Base-by-base conservation (phyloP, 1,140 invertebrate genomes). In the Tetramorium parvispinum region DNA sequence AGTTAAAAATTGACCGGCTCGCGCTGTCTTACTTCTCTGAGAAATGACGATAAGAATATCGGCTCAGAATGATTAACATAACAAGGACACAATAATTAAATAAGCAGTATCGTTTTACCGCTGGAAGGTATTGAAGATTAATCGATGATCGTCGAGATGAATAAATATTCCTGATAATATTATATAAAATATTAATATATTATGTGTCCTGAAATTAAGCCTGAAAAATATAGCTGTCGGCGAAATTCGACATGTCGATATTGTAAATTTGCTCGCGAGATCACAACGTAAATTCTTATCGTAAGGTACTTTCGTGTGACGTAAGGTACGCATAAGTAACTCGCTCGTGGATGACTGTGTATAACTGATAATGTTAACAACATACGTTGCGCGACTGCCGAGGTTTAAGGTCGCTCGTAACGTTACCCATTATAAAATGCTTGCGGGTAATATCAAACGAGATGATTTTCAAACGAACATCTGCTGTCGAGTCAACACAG, bases 391-490 rank as follows among this genome's bases (percentile, higher is more conserved):
- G 37, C 61, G n/a, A 43, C 27, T 59, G 11, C 46, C 46, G 79
- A 46, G 68, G 68, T 59, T 75, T 83, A 83, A 83, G 79, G 79
- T 83, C 55, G 55, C 43, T 16, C 53, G 40, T 83, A 83, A 83
- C 71, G 55, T 59, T 55, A 49, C 53, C 57, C 68, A 83, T 83
- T 83, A 75, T 59, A 59, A 75, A 61, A 83, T 83, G 53, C 53
- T 75, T 37, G 68, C 79, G 40, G 68, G 40, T 83, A 83, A 75
- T 83, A 83, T 83, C 79, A 83, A 83, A 83, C 68, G 53, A 59
- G 79, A 83, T 75, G 79, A 83, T 83, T 73, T 46, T 61, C 79
- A 32, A 75, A 37, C 79, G 68, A 46, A 83, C 79, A 83, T 75
- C 79, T 75, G 79, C 51, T 18, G 79, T 73, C 79, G 68, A 73